phyloP scores from a whole-genome alignment of 2,888 invertebrate species.

The Lordiphosa fenestrarum region DNA sequence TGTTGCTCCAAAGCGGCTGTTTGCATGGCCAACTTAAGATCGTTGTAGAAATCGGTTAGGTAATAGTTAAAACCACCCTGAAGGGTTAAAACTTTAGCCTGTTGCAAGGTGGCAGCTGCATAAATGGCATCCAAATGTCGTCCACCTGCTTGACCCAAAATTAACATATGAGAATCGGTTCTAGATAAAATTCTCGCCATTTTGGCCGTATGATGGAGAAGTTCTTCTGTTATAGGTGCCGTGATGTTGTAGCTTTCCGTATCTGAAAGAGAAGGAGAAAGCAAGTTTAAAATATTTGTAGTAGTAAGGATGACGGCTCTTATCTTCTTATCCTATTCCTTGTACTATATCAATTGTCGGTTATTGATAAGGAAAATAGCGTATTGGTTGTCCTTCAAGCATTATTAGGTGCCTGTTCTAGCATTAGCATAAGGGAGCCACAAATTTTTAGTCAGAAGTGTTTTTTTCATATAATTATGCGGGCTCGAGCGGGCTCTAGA shows the following conservation, averaged over 20 bases:
- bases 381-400: too few relatives aligned
- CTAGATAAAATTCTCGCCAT: constrained; percentile 84
- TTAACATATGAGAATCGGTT: constrained; percentile 80
- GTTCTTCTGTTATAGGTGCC: constrained; percentile 85
- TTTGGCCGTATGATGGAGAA: constrained; percentile 84
- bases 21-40: constrained; percentile 89
- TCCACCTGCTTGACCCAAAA: constrained; percentile 88
- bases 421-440: too few relatives aligned
- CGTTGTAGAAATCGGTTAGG: constrained; percentile 86
- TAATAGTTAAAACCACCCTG: constrained; percentile 83
- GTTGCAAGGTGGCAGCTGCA: constrained; percentile 87
- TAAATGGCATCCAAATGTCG: constrained; percentile 90
- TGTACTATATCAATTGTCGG: too few relatives aligned
- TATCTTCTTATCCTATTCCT: too few relatives aligned
- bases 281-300: not conserved
- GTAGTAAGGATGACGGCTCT: too few relatives aligned
- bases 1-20: constrained; percentile 90
- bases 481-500: too few relatives aligned
- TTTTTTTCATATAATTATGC: too few relatives aligned
- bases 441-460: too few relatives aligned
- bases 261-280: constrained; percentile 78
- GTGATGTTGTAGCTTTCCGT: constrained; percentile 85
- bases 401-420: too few relatives aligned
- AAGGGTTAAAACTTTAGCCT: constrained; percentile 83
- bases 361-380: too few relatives aligned